Percentiles rank a stretch among this genome's conserved stretches.
Evolutionary conservation across 2,113 vertebrate species (phyloP).

Genomic region (Chloroceryle aenea): DNA sequence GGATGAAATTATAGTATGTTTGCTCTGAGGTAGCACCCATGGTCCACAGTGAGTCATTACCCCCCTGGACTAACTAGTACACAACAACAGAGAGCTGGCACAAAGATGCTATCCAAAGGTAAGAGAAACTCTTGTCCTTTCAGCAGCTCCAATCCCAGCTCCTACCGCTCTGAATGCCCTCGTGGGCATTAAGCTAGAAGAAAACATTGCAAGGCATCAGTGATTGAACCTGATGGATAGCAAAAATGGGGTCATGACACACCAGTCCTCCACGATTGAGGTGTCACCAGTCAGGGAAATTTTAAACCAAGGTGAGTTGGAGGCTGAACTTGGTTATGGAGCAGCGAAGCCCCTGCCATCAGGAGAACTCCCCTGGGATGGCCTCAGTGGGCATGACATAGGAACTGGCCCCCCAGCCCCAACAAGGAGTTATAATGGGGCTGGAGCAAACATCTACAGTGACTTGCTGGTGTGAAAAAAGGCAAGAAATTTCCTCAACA

Average conservation of each 20-base stretch:
- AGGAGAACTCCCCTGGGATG: not conserved
- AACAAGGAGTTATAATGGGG: rapidly evolving
- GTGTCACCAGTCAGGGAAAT: not conserved
- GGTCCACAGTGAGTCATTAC: not conserved
- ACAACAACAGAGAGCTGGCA: not conserved
- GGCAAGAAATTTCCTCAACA: not conserved
- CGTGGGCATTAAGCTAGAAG: not conserved
- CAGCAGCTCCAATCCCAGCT: rapidly evolving
- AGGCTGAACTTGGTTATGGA: not conserved
- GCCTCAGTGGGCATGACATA: not conserved
- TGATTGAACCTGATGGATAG: not conserved
- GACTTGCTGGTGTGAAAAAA: not conserved
- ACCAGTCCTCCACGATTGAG: not conserved
- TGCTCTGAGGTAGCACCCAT: not conserved
- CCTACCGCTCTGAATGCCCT: not conserved
- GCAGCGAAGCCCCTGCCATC: not conserved
- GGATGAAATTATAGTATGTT: not conserved
- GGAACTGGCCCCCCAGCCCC: rapidly evolving
- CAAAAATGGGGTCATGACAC: not conserved
- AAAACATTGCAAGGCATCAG: not conserved
- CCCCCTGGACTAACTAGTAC: not conserved
- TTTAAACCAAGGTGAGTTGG: not conserved
- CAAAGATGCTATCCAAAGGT: not conserved
- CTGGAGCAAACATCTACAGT: not conserved
- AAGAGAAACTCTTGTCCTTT: not conserved